These are phyloP conservation scores for Metallyticus violacea DNA, from an alignment of 2,888 invertebrate genomes.

Conservation along the genomic window DNA sequence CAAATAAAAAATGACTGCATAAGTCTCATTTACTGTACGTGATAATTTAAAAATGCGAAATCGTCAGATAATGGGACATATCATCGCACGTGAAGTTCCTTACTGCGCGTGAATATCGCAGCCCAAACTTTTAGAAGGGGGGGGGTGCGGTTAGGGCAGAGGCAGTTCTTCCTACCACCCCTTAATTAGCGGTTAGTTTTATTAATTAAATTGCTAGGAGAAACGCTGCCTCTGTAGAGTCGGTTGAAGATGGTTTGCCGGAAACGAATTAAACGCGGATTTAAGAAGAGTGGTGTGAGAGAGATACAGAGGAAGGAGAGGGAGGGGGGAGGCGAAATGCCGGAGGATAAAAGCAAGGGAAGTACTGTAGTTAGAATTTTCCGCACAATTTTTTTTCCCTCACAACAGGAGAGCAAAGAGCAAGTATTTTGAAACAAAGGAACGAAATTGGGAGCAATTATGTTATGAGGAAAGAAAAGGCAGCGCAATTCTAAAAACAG, in stretches of 20 bases:
- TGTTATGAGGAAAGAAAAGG: background rate
- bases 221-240: too few relatives aligned
- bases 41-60: too few relatives aligned
- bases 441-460: background rate
- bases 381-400: background rate
- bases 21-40: too few relatives aligned
- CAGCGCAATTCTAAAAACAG: background rate
- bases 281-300: too few relatives aligned
- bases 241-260: background rate
- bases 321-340: background rate
- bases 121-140: background rate
- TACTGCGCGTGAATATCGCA: background rate
- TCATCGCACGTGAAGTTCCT: too few relatives aligned
- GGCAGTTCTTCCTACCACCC: background rate
- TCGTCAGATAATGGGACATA: too few relatives aligned
- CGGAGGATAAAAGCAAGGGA: background rate
- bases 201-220: constrained; percentile 5
- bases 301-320: too few relatives aligned
- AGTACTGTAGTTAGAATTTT: background rate
- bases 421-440: background rate
- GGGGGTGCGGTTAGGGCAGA: background rate
- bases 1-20: too few relatives aligned
- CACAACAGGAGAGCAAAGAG: background rate
- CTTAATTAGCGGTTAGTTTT: constrained; percentile 15
- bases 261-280: background rate